A percentile compares a stretch with the other conserved stretches of the same genome.
These are phyloP conservation scores for Portunus trituberculatus DNA, from an alignment of 1,140 invertebrate genomes.

Conservation along the genomic window DNA sequence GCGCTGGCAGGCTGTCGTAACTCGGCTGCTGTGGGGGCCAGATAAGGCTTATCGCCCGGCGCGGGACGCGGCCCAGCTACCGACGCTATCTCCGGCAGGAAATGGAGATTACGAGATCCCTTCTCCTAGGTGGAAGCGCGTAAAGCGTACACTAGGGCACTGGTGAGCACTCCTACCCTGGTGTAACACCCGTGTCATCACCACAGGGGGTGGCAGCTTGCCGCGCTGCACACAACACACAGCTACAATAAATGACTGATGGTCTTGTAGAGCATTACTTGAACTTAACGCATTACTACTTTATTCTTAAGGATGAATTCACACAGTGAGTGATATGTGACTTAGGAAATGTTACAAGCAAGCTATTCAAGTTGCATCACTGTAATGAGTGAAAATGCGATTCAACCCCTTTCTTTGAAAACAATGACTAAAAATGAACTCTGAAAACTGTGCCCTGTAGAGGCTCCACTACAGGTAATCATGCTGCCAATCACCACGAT, in stretches of 20 bases:
- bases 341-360: neutral
- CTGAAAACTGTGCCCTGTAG: too few species aligned
- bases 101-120: constrained; percentile 35
- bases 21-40: neutral
- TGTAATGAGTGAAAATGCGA: too few species aligned
- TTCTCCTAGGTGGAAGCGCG: neutral
- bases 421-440: too few species aligned
- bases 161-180: neutral
- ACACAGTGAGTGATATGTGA: too few species aligned
- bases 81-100: constrained; percentile 33
- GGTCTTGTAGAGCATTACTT: too few species aligned
- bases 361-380: too few species aligned
- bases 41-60: constrained; percentile 34
- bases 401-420: too few species aligned
- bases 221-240: neutral
- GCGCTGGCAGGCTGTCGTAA: neutral
- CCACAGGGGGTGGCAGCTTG: neutral
- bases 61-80: neutral
- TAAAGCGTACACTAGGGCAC: neutral
- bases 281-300: too few species aligned
- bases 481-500: neutral
- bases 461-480: neutral
- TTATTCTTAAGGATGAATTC: too few species aligned
- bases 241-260: too few species aligned
- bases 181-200: neutral